phyloP scores from a whole-genome alignment of 1,140 invertebrate genomes.

The Tribolium castaneum region DNA sequence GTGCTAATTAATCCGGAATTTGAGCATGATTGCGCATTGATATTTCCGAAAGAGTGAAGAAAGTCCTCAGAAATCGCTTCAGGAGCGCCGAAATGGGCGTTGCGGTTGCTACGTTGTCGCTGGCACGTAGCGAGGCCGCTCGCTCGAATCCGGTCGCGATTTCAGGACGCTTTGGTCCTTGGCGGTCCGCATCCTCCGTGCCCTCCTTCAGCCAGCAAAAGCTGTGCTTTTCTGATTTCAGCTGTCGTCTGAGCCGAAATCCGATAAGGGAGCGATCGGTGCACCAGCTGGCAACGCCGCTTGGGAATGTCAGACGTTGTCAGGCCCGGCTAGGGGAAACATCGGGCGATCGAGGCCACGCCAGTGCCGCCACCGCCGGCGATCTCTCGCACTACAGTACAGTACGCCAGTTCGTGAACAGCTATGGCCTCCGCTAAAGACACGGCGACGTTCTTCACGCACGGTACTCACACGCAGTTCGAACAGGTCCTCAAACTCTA shows the following conservation, averaged over 20 bases:
- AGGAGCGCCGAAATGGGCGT: background rate
- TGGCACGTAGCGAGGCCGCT: background rate
- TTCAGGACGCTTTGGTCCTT: background rate
- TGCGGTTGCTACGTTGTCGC: constrained; percentile 23
- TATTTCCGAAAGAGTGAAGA: background rate
- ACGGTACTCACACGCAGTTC: constrained; percentile 87
- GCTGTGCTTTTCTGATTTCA: constrained; percentile 30
- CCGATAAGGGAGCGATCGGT: background rate
- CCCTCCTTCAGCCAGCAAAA: background rate
- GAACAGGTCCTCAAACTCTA: constrained; percentile 89
- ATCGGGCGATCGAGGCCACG: constrained; percentile 58
- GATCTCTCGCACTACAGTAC: constrained; percentile 52
- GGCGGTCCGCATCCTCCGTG: background rate
- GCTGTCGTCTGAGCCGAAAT: constrained; percentile 4
- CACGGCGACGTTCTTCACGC: constrained; percentile 90
- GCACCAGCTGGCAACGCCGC: constrained; percentile 51
- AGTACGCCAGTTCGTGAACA: constrained; percentile 64
- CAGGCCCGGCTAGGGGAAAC: constrained; percentile 59
- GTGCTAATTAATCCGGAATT: background rate
- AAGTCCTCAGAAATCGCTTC: background rate
- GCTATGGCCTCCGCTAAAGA: constrained; percentile 87
- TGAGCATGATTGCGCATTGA: no score
- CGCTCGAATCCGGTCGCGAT: constrained; percentile 13
- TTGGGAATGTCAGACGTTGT: constrained; percentile 59
- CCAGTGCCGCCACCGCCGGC: constrained; percentile 54